phyloP scores from a whole-genome alignment of 2,113 vertebrate genomes.

The Podiceps cristatus region DNA sequence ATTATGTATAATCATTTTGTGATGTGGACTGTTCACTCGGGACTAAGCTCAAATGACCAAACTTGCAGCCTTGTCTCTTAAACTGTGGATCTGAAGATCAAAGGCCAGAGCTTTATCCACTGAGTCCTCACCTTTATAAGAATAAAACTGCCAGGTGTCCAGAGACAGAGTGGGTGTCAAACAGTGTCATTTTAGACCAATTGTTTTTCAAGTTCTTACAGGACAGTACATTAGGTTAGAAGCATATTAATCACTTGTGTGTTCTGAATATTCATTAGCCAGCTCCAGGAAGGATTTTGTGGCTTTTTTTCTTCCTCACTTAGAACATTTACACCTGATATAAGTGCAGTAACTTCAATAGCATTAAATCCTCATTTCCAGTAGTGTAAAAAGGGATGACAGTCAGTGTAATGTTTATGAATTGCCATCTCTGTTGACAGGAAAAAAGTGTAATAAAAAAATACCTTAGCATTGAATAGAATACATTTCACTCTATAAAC shows the following conservation, averaged over 20 bases:
- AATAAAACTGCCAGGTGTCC: conserved; percentile 55
- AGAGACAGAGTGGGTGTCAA: conserved; percentile 18
- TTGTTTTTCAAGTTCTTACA: conserved; percentile 60
- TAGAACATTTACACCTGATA: background rate
- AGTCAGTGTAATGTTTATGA: background rate
- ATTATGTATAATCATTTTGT: conserved; percentile 58
- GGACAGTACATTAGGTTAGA: conserved; percentile 57
- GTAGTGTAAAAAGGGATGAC: background rate
- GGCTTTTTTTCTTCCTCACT: background rate
- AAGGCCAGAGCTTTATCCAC: conserved; percentile 39
- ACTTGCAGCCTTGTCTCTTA: conserved; percentile 44
- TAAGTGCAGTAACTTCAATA: background rate
- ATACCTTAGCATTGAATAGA: background rate
- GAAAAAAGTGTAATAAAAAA: background rate
- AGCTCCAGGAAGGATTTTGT: conserved; percentile 8
- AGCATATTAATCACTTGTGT: conserved; percentile 53
- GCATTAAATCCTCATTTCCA: conserved; percentile 7
- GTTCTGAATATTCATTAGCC: conserved; percentile 53
- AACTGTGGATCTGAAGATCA: conserved; percentile 17
- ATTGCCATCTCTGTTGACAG: background rate
- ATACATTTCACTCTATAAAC: background rate
- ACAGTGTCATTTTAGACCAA: conserved; percentile 50
- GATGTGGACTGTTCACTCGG: conserved; percentile 21
- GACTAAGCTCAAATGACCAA: conserved; percentile 54
- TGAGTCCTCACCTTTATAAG: conserved; percentile 38